Evolutionary conservation across 2,888 invertebrate species (phyloP).

Genomic region (Hypolimnas misippus): DNA sequence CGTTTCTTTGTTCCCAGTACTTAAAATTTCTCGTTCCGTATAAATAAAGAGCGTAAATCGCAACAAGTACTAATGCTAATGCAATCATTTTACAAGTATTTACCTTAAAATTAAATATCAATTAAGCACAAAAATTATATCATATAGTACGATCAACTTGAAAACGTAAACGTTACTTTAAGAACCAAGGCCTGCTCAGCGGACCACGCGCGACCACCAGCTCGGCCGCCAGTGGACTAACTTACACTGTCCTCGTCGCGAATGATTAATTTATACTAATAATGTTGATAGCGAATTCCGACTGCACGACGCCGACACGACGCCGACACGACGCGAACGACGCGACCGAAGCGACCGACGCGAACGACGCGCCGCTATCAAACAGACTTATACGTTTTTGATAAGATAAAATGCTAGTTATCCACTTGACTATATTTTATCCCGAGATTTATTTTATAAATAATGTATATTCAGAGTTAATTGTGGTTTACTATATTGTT

Average conservation of each 20-base stretch:
- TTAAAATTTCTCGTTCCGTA: conserved; percentile 55
- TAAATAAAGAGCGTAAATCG: conserved; percentile 50
- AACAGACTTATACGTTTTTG: too few species aligned
- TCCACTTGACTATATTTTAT: too few species aligned
- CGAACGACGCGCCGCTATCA: too few species aligned
- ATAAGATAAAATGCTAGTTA: too few species aligned
- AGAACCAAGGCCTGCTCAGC: not conserved
- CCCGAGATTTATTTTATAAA: too few species aligned
- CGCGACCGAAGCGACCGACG: too few species aligned
- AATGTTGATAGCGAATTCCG: too few species aligned
- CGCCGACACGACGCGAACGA: too few species aligned
- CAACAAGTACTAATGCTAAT: conserved; percentile 38
- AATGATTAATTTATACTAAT: not conserved
- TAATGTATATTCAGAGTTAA: too few species aligned
- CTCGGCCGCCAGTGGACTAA: not conserved
- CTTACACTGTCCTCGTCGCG: not conserved
- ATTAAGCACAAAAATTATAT: not conserved
- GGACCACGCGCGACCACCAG: not conserved
- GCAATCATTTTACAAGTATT: conserved; percentile 26
- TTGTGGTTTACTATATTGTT: too few species aligned
- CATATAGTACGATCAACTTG: not conserved
- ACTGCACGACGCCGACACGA: too few species aligned
- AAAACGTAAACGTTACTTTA: not conserved
- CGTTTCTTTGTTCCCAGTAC: conserved; percentile 59
- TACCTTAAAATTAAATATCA: not conserved